These are phyloP conservation scores for Kryptolebias marmoratus DNA, from an alignment of 2,113 vertebrate genomes.

Conservation along the genomic window DNA sequence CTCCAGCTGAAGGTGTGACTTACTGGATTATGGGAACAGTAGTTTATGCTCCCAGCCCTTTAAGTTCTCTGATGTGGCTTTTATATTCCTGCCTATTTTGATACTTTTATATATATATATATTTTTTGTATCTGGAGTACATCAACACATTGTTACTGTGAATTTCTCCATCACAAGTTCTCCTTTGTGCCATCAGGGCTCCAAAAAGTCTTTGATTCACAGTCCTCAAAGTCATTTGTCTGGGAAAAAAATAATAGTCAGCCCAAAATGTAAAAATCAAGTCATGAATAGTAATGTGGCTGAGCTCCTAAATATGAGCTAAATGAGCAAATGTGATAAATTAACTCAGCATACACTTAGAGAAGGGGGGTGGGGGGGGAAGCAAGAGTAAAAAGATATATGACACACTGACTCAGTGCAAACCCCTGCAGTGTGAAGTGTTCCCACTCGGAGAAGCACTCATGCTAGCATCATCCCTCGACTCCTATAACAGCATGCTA, in stretches of 20 bases:
- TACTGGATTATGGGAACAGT: constrained; percentile 76
- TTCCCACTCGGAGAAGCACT: constrained; percentile 71
- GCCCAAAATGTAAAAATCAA: constrained; percentile 33
- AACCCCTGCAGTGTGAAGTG: constrained; percentile 70
- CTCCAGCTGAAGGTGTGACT: constrained; percentile 74
- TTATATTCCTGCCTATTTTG: constrained; percentile 65
- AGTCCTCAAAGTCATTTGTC: constrained; percentile 57
- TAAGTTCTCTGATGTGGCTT: constrained; percentile 59
- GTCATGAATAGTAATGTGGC: constrained; percentile 45
- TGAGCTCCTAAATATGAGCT: constrained; percentile 25
- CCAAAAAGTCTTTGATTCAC: constrained; percentile 47
- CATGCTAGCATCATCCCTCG: constrained; percentile 68
- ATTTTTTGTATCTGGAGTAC: constrained; percentile 41
- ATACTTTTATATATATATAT: constrained; percentile 17
- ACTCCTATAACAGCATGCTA: constrained; percentile 69
- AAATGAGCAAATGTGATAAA: constrained; percentile 64
- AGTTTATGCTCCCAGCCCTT: constrained; percentile 62
- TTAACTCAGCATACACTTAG: constrained; percentile 40
- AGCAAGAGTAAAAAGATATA: constrained; percentile 41
- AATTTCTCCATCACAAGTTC: constrained; percentile 55
- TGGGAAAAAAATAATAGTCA: not conserved
- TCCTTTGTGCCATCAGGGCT: constrained; percentile 27
- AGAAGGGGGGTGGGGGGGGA: not conserved
- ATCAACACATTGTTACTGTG: constrained; percentile 54
- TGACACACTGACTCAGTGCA: constrained; percentile 56